Conservation (phyloP, 2,888 invertebrate genomes). For the Pyralis farinalis region DNA sequence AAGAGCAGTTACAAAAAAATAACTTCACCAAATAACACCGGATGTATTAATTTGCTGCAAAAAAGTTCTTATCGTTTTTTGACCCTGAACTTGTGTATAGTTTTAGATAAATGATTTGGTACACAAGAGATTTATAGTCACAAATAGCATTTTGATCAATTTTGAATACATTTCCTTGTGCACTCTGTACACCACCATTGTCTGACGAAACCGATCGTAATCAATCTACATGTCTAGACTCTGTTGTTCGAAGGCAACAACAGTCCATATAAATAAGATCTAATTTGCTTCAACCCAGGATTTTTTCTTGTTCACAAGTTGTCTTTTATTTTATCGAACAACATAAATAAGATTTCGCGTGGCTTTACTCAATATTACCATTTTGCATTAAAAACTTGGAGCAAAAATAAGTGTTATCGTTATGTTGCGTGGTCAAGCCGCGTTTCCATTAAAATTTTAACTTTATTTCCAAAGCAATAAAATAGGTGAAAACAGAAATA, state of each 20-base stretch:
- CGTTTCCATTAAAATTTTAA: slow-evolving; percentile 17
- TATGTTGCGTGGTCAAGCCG: neutral
- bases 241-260: too few species aligned
- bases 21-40: neutral
- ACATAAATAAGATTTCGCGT: neutral
- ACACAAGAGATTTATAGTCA: too few species aligned
- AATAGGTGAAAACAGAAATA: slow-evolving; percentile 1
- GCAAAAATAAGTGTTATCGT: slow-evolving; percentile 34
- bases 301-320: too few species aligned
- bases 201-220: too few species aligned
- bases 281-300: too few species aligned
- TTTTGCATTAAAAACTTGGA: too few species aligned
- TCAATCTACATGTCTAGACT: too few species aligned
- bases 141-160: too few species aligned
- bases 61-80: slow-evolving; percentile 14
- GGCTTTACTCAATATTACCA: neutral
- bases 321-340: too few species aligned
- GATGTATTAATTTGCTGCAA: slow-evolving; percentile 13
- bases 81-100: slow-evolving; percentile 7
- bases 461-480: slow-evolving; percentile 8
- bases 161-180: too few species aligned
- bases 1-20: slow-evolving; percentile 15
- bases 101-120: slow-evolving; percentile 4
- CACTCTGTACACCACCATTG: too few species aligned
- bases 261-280: too few species aligned